Evolutionary conservation across 2,888 invertebrate species (phyloP), one percentile per base, ranked within the genome.

Genomic region (Koerneria pararmatus): DNA sequence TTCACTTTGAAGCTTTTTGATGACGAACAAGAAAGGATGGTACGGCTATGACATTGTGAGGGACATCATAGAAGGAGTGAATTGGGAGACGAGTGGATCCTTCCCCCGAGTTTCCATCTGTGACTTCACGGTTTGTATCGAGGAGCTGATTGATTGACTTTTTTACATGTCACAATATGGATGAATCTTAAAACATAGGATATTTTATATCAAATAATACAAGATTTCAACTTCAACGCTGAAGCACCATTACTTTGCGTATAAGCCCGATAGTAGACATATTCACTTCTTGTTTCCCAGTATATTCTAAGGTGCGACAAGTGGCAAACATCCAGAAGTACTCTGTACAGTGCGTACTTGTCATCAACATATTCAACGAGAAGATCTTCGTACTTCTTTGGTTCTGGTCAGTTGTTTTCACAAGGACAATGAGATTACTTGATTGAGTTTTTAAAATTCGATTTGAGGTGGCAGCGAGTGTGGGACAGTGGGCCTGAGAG

Each of bases 321-420:
- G 74, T 82, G 49, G 82, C 82, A 6, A 83, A 82, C 71, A 81
- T 82, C 65, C 82, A 82, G 72, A 75, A 79, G 69, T 81, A 83
- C 68, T 80, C 80, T 0, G 80, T 82, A 6, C 82, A 82, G 70
- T 82, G 82, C 60, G 82, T 82, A 3, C 74, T 82, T 15, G 82
- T 82, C 27, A 82, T 82, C 69, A 82, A 82, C 72, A 79, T 82
- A 57, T 82, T 82, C 75, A 83, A 80, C 62, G 82, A 82, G 67
- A 82, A 79, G 69, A 82, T 82, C 37, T 82, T 82, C 69, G 75
- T 82, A 22, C 68, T 82, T 48, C 72, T 82, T 1, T 82, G 81
- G 80, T 82, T 77, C 65, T 77, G 75, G 76, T 76, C 19, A 68
- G 73, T 64, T 27, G 8, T 22, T 53, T 8, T n/a, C n/a, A n/a